These are phyloP conservation scores for Merops nubicus DNA, from an alignment of 2,113 vertebrate genomes.

Conservation along the genomic window DNA sequence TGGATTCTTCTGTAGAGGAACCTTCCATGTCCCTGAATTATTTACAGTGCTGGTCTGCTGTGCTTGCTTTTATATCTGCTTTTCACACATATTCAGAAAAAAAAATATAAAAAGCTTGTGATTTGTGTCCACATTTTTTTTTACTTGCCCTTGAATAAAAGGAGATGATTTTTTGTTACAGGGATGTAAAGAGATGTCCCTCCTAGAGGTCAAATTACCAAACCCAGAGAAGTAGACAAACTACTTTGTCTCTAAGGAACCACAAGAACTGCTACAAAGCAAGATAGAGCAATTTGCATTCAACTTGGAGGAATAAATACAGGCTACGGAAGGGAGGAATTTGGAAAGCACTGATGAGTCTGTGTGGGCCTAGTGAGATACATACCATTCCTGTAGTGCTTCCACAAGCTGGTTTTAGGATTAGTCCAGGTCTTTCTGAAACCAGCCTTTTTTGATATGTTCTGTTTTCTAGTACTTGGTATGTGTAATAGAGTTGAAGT, in stretches of 20 bases:
- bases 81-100: background rate
- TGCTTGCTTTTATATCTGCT: background rate
- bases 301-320: background rate
- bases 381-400: background rate
- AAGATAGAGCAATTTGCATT: background rate
- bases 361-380: background rate
- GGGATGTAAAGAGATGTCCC: background rate
- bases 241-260: background rate
- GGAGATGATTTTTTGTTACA: background rate
- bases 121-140: background rate
- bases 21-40: background rate
- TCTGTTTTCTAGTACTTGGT: background rate
- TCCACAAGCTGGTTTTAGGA: background rate
- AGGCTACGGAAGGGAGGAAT: background rate
- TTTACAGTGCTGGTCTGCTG: constrained; percentile 4
- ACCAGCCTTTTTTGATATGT: background rate
- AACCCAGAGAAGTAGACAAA: background rate
- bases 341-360: background rate
- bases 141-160: background rate
- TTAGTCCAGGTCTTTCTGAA: background rate
- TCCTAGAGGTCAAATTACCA: background rate
- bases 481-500: background rate
- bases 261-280: background rate
- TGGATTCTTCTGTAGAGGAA: background rate
- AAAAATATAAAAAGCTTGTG: background rate